Evolutionary conservation across 1,140 invertebrate genomes (phyloP), one percentile per base, ranked within the genome.

Genomic region (Anoplophora glabripennis): DNA sequence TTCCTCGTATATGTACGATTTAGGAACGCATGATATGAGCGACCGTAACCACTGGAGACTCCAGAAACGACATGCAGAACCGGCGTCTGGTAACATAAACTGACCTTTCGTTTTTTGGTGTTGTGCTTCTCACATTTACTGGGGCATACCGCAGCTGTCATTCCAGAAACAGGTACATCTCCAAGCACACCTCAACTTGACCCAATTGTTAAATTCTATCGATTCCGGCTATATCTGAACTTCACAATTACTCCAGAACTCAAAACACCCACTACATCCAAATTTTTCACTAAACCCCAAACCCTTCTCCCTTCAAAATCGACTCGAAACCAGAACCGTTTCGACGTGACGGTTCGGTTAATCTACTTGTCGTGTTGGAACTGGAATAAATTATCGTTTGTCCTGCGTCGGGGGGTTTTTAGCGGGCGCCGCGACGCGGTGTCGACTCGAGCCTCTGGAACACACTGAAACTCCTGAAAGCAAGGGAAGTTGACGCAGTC

Each of bases 401-500:
- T n/a, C 14, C 11, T 2, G 11, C 8, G 14, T 40, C 14, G 11
- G 11, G 33, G n/a, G 1, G 11, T n/a, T 49, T 53, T 34, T 21
- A 18, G 38, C 9, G 7, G n/a, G 17, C 28, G 5, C 21, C 15
- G 35, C 15, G 18, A n/a, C 18, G 37, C n/a, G 37, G 4, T 18
- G 7, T 42, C 11, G 9, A 10, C n/a, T 44, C 52, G 52, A 44
- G 33, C 12, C 38, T 10, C 28, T 44, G 52, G 11, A 17, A 10
- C 12, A 17, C 7, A 53, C 52, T 53, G 52, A 53, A 53, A 41
- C 52, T 11, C 51, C 49, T 52, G 36, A 40, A 53, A 44, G 21
- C 33, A 53, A 53, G 52, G 52, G 41, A 53, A 44, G 52, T 53
- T 53, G 52, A 53, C 52, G 52, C 52, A 53, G 17, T 53, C 9